phyloP scores from a whole-genome alignment of 92 coral and sea anemone genomes.

The Paramuricea clavata region DNA sequence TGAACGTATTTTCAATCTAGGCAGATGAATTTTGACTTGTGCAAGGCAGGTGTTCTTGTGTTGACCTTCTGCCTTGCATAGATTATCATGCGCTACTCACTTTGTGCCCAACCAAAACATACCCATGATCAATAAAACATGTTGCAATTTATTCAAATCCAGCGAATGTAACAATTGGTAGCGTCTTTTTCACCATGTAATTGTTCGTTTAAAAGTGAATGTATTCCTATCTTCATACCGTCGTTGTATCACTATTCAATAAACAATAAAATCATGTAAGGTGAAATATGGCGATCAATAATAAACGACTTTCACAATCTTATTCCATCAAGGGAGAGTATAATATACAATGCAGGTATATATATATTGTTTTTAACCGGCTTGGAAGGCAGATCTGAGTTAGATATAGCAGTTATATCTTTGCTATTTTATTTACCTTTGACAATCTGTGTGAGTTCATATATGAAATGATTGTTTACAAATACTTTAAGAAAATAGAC shows the following conservation, averaged over 20 bases:
- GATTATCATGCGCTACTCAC: background rate
- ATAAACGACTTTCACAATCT: conserved; percentile 1
- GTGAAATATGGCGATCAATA: conserved; percentile 13
- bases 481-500: background rate
- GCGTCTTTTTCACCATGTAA: too few relatives aligned
- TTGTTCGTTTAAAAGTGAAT: too few relatives aligned
- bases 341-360: conserved; percentile 45
- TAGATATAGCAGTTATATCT: too few relatives aligned
- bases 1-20: background rate
- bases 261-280: background rate
- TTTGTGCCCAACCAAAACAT: background rate
- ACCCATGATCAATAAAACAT: background rate
- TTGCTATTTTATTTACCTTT: background rate
- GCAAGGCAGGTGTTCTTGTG: background rate
- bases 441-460: background rate
- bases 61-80: conserved; percentile 7
- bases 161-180: background rate
- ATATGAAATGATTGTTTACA: background rate
- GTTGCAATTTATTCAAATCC: background rate
- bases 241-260: background rate
- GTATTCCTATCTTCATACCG: background rate
- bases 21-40: background rate
- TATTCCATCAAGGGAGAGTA: conserved; percentile 38
- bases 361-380: background rate
- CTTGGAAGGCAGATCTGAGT: background rate